phyloP scores from a whole-genome alignment of 2,113 vertebrate genomes.

The Pomatorhinus ruficollis region DNA sequence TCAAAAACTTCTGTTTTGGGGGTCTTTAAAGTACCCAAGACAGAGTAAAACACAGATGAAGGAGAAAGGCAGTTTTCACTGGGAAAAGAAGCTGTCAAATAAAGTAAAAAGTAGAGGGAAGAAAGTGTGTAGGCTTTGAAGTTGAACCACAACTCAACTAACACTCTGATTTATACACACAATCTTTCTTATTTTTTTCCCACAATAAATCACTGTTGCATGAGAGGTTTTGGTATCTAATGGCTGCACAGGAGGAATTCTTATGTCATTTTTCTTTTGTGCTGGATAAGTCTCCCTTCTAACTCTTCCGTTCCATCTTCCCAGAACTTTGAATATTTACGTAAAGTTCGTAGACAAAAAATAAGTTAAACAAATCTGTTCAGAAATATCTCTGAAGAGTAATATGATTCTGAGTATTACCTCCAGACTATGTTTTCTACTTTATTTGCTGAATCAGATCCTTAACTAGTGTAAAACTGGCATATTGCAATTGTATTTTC shows the following conservation, averaged over 20 bases:
- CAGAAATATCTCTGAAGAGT: neutral
- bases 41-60: neutral
- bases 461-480: neutral
- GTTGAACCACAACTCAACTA: neutral
- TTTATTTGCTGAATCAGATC: neutral
- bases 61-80: neutral
- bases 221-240: neutral
- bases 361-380: neutral
- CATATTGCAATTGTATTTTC: neutral
- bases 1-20: neutral
- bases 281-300: neutral
- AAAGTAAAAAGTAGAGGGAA: slow-evolving; percentile 5
- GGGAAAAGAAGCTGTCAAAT: neutral
- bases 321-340: neutral
- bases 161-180: slow-evolving; percentile 28
- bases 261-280: neutral
- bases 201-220: slow-evolving; percentile 17
- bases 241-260: slow-evolving; percentile 4
- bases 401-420: neutral
- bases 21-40: neutral
- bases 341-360: neutral
- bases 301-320: neutral
- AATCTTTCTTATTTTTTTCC: slow-evolving; percentile 31
- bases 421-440: neutral
- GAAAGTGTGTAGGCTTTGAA: slow-evolving; percentile 51